Evolutionary conservation across 2,888 invertebrate species (phyloP), one percentile per base, ranked within the genome.

Genomic region (Linnaemya vulpina): DNA sequence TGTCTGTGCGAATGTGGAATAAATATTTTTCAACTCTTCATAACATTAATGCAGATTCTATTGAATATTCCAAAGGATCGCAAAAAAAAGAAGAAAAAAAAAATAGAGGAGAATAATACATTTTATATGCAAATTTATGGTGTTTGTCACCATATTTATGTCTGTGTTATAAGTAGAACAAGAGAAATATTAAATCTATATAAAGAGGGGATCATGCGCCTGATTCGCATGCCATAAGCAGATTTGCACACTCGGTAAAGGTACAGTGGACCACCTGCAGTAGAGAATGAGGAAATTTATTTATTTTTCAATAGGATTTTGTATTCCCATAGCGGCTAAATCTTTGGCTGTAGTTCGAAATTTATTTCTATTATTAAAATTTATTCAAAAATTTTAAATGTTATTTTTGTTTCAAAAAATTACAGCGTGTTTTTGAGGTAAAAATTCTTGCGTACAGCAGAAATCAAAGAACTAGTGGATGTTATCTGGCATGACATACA

Each of bases 41-140:
- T 43, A 71, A 65, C 43, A 76, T 65, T 71, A 53, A 63, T 71
- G 71, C 53, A 49, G 13, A 75, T 70, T 75, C 63, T 70, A 84
- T 84, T 71, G 49, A 84, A 75, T 63, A 58, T 83, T 70, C 22
- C 22, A 63, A 38, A 58, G 35, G 35, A 38, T 60, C 30, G 62
- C 3, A 43, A 58, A 17, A 65, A 71, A n/a, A n/a, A n/a, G n/a
- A n/a, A n/a, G n/a, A n/a, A n/a, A n/a, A n/a, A n/a, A n/a, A n/a
- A n/a, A n/a, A n/a, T n/a, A n/a, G n/a, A 1, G 22, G 53, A 20
- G 53, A 79, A 60, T 46, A 75, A 60, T 51, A 75, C 43, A 70
- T 79, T 75, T n/a, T 71, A 43, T 75, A 75, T 79, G 83, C 65
- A 79, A 84, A 84, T 35, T 75, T 13, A 65, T 73, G 43, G 53